phyloP scores from a whole-genome alignment of 2,888 invertebrate species.

The Melieria crassipennis region DNA sequence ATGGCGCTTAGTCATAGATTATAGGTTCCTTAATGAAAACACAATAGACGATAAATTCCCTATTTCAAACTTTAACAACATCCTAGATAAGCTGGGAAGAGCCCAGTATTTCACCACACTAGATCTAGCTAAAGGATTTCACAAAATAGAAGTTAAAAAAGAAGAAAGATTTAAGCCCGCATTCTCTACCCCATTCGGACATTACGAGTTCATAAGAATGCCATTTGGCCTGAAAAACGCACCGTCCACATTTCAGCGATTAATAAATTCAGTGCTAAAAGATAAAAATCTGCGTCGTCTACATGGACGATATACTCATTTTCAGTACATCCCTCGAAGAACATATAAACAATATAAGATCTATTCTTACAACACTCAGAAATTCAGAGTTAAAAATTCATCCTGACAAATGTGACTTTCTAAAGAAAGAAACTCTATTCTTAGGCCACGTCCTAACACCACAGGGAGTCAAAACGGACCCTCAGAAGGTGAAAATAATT shows the following conservation, averaged over 20 bases:
- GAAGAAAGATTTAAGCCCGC: constrained; percentile 37
- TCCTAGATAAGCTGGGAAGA: constrained; percentile 10
- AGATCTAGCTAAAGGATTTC: constrained; percentile 17
- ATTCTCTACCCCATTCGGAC: constrained; percentile 27
- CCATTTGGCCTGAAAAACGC: constrained; percentile 14
- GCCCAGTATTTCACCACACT: constrained; percentile 18
- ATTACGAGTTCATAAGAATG: constrained; percentile 34
- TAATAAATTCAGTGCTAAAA: constrained; percentile 20
- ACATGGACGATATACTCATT: constrained; percentile 20
- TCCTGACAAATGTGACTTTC: neutral
- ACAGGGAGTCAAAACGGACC: constrained; percentile 1
- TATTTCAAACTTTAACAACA: neutral
- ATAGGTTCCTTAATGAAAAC: neutral
- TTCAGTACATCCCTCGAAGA: constrained; percentile 10
- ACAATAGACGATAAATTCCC: constrained; percentile 5
- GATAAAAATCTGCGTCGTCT: constrained; percentile 27
- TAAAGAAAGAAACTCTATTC: constrained; percentile 7
- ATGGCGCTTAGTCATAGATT: constrained; percentile 32
- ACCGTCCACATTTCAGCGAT: constrained; percentile 10
- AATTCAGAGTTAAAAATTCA: constrained; percentile 11
- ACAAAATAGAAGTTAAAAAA: neutral
- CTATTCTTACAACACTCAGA: neutral
- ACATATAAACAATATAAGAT: neutral
- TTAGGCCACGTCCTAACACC: constrained; percentile 19
- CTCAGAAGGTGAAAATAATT: neutral